These are phyloP conservation scores for Caenorhabditis sinica DNA, from an alignment of 2,888 invertebrate genomes.

Conservation along the genomic window DNA sequence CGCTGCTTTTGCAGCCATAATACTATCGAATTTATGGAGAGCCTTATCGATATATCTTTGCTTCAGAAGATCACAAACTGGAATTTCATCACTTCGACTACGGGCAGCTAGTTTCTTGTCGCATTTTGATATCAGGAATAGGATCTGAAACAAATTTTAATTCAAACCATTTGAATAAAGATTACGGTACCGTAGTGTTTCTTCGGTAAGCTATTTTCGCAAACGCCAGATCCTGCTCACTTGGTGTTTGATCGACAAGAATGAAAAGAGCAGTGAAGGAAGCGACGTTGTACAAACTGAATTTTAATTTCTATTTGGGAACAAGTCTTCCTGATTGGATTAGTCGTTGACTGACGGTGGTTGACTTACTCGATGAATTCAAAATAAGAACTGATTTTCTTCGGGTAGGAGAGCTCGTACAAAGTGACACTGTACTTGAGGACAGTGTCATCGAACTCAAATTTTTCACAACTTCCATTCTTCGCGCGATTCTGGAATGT, in stretches of 20 bases:
- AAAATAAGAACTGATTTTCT: slow-evolving; percentile 74
- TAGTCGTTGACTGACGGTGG: slow-evolving; percentile 1
- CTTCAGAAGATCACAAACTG: slow-evolving; percentile 76
- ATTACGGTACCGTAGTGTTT: slow-evolving; percentile 58
- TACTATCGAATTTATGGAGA: slow-evolving; percentile 70
- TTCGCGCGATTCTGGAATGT: slow-evolving; percentile 67
- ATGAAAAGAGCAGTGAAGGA: slow-evolving; percentile 76
- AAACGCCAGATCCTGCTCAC: slow-evolving; percentile 75
- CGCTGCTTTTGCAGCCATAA: slow-evolving; percentile 68
- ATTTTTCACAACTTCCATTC: slow-evolving; percentile 69
- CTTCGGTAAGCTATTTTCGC: slow-evolving; percentile 72
- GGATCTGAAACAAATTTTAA: slow-evolving; percentile 50
- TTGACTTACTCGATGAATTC: slow-evolving; percentile 76
- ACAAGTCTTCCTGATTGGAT: slow-evolving; percentile 19
- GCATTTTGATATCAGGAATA: slow-evolving; percentile 72
- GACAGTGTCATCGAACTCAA: slow-evolving; percentile 75
- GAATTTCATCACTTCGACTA: slow-evolving; percentile 75
- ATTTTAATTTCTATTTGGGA: slow-evolving; percentile 14
- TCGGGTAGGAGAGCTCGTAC: slow-evolving; percentile 75
- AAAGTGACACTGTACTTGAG: slow-evolving; percentile 74
- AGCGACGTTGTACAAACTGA: slow-evolving; percentile 71
- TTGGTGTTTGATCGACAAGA: slow-evolving; percentile 71
- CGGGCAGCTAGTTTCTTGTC: slow-evolving; percentile 70
- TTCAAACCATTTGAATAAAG: neutral
- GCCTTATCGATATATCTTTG: slow-evolving; percentile 76